Conservation (phyloP, 23 tunicate genomes). For the Ciona savignyi region DNA sequence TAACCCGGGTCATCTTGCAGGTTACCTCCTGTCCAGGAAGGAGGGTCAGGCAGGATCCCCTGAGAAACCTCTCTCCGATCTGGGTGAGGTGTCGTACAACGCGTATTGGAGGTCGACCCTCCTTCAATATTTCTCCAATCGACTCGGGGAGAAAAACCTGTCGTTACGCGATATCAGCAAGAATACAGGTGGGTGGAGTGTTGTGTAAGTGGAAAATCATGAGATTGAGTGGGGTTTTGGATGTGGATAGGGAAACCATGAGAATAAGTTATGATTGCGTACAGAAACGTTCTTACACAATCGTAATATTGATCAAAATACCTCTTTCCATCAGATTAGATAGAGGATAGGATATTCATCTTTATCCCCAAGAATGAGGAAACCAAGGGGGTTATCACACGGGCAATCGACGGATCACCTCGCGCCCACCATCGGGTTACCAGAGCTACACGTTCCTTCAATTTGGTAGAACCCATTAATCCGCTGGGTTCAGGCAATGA, state of each 20-base stretch:
- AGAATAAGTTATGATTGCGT: too few species aligned
- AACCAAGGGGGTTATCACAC: too few species aligned
- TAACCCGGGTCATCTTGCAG: too few species aligned
- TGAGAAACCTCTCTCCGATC: constrained; percentile 88
- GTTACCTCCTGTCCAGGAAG: constrained; percentile 75
- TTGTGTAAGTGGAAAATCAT: too few species aligned
- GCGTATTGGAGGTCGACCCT: constrained; percentile 86
- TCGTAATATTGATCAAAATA: background rate
- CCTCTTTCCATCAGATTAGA: background rate
- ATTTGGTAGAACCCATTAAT: too few species aligned
- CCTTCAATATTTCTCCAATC: constrained; percentile 59
- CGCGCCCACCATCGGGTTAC: too few species aligned
- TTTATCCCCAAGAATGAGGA: too few species aligned
- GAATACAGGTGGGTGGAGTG: constrained; percentile 55
- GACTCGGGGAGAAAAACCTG: constrained; percentile 14
- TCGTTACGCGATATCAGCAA: constrained; percentile 77
- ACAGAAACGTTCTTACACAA: too few species aligned
- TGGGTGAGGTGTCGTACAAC: constrained; percentile 79
- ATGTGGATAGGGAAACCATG: too few species aligned
- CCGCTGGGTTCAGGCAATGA: too few species aligned
- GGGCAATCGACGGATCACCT: too few species aligned
- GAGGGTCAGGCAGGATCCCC: constrained; percentile 93
- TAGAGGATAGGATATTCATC: background rate
- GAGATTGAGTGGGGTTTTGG: background rate
- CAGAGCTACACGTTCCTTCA: too few species aligned